Percentiles rank a stretch among this genome's conserved stretches.
phyloP scores from a whole-genome alignment of 2,888 invertebrate species.

The Thymelicus lineola region DNA sequence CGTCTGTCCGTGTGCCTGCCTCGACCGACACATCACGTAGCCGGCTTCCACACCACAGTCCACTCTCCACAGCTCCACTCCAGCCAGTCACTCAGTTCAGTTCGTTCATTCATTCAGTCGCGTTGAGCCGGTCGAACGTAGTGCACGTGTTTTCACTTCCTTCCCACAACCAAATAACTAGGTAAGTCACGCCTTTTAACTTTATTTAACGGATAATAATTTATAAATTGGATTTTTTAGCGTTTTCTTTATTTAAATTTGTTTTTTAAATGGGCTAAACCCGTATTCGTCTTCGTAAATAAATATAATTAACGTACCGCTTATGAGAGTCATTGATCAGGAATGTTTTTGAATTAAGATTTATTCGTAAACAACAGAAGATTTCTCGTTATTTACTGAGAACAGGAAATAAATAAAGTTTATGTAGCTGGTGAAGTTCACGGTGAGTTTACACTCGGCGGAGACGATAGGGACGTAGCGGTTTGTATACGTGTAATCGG shows the following conservation, averaged over 20 bases:
- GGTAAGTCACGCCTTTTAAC: slow-evolving; percentile 60
- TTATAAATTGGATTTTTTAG: not conserved
- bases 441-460: slow-evolving; percentile 14
- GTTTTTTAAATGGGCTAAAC: not conserved
- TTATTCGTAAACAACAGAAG: not conserved
- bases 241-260: not conserved
- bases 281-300: slow-evolving; percentile 33
- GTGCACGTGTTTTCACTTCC: slow-evolving; percentile 60
- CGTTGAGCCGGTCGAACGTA: slow-evolving; percentile 61
- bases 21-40: slow-evolving; percentile 42
- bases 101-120: too few species aligned
- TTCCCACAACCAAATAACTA: slow-evolving; percentile 59
- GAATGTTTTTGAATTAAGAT: slow-evolving; percentile 15
- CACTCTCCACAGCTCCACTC: slow-evolving; percentile 32
- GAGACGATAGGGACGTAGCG: slow-evolving; percentile 10
- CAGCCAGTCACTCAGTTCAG: slow-evolving; percentile 78
- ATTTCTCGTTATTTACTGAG: not conserved
- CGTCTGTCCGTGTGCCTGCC: slow-evolving; percentile 42
- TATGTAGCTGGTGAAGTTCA: slow-evolving; percentile 16
- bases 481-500: slow-evolving; percentile 29
- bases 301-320: slow-evolving; percentile 16
- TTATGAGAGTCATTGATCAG: slow-evolving; percentile 4
- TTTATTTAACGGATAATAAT: not conserved
- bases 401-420: not conserved
- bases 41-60: not conserved